Evolutionary conservation across 2,888 invertebrate species (phyloP), one percentile per base, ranked within the genome.

Genomic region (Mechanitis messenoides): DNA sequence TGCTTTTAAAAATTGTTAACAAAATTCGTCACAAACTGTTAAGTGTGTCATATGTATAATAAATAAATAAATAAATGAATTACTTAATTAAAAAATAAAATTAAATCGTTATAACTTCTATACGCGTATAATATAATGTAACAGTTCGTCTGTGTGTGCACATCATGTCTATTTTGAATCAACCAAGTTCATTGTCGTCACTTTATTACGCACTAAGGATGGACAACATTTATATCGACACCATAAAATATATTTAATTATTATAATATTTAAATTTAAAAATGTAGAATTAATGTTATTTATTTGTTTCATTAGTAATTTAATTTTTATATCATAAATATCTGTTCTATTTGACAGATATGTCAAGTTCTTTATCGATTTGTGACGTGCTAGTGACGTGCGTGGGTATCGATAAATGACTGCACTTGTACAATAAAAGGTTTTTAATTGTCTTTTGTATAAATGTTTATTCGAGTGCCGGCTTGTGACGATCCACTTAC

Each of bases 111-210:
- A 20, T 20, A 20, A 20, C 20, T 20, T 20, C 20, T 20, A 20
- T 20, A 20, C 20, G 20, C 20, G 20, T 20, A 20, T 20, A 20
- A 20, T 20, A 20, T 59, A 38, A 54, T 42, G 38, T 45, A 60
- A 46, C 35, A 53, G 55, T 45, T 54, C 45, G 47, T 56, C 46
- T 56, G 31, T 42, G 64, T 61, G 65, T 65, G 64, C 63, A 67
- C 66, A 66, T 56, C 56, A 53, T 65, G 62, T 62, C 74, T 75
- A 75, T 74, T 74, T 72, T 59, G 65, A 68, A 62, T 60, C 50
- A 58, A 57, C 66, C 72, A 75, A 75, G 74, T 75, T 75, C 74
- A 75, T 73, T 75, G 73, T 65, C 75, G 72, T 65, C 66, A 63
- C 62, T 64, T 61, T 67, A 64, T 66, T 69, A 61, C 57, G 47